Base-by-base conservation (phyloP, 2,797 vertebrate genomes). In the Spinus pinus region DNA sequence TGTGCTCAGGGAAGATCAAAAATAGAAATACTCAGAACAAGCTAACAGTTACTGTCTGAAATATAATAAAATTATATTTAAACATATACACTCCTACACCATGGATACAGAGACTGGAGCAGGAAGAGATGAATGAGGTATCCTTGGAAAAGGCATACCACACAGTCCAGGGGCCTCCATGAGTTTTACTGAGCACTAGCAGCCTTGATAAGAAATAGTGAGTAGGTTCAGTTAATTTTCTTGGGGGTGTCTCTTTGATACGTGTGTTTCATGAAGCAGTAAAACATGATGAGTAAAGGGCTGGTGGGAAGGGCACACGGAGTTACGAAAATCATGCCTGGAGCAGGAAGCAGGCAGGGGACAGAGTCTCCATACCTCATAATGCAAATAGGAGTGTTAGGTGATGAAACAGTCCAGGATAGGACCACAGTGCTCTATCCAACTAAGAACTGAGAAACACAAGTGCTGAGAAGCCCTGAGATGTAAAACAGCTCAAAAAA, bases 21-120 rank as follows among this genome's bases (percentile, higher is more conserved):
- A 96, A 74, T 81, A 94, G 94, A 93, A 96, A 47, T 83, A 67
- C 39, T 61, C 41, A 53, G 75, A 74, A 69, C 17, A n/a, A 89
- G 79, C 84, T 71, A 87, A 73, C 6, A 1, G 79, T 53, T 81
- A 61, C 41, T 11, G 2, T 61, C 87, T 65, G 82, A 83, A 79
- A 65, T 44, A 74, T 39, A 94, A 86, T 56, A 44, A 84, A 85
- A 87, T 33, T 75, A 64, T 73, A 88, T 65, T 95, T 80, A 78
- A 86, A 74, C 39, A 49, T 30, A 71, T 21, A 66, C 2, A 7
- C 82, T 93, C 75, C 85, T 33, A 71, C 85, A 50, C 70, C 0
- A 0, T 21, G 66, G 89, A 49, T 70, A 64, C 11, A 37, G 49
- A 66, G 60, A 50, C 50, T 31, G 50, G 35, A 90, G 50, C 79